Percentiles rank a stretch among this genome's conserved stretches.
phyloP scores from a whole-genome alignment of 2,888 invertebrate genomes.

The Plagiodera versicolora region DNA sequence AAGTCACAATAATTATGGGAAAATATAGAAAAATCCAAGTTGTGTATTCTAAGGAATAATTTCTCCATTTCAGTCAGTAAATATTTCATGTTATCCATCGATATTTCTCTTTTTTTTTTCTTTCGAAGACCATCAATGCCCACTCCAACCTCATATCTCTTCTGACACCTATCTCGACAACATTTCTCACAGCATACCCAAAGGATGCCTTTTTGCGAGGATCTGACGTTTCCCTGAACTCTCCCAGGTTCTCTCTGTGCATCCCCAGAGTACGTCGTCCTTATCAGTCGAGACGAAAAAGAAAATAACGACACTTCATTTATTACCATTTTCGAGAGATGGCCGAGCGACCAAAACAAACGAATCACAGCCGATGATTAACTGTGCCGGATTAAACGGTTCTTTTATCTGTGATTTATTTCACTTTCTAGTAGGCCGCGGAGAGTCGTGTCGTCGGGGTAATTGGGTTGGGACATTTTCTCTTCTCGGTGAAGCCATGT shows the following conservation, averaged over 20 bases:
- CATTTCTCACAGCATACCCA: slow-evolving; percentile 18
- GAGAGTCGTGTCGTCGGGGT: slow-evolving; percentile 22
- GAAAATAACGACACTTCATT: slow-evolving; percentile 28
- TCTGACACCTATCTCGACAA: slow-evolving; percentile 14
- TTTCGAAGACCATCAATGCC: slow-evolving; percentile 1
- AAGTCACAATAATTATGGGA: no score
- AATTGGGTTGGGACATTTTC: slow-evolving; percentile 16
- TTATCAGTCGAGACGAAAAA: slow-evolving; percentile 25
- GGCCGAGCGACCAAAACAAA: slow-evolving; percentile 20
- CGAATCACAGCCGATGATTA: slow-evolving; percentile 24
- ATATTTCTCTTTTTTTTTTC: neutral
- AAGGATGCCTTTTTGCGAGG: slow-evolving; percentile 25
- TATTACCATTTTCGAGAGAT: slow-evolving; percentile 29
- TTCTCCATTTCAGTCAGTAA: no score
- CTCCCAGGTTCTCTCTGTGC: slow-evolving; percentile 10
- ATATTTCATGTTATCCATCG: neutral
- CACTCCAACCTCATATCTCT: slow-evolving; percentile 12
- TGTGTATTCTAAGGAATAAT: no score
- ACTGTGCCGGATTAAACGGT: slow-evolving; percentile 22
- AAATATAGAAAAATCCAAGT: no score
- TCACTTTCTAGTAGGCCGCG: slow-evolving; percentile 22
- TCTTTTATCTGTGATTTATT: slow-evolving; percentile 30
- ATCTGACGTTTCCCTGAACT: slow-evolving; percentile 26
- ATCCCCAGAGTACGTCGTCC: slow-evolving; percentile 23
- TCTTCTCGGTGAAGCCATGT: slow-evolving; percentile 12